Percentiles rank a stretch among this genome's conserved stretches.
Evolutionary conservation across 2,797 vertebrate genomes (phyloP).

Genomic region (Cirrhinus mrigala): DNA sequence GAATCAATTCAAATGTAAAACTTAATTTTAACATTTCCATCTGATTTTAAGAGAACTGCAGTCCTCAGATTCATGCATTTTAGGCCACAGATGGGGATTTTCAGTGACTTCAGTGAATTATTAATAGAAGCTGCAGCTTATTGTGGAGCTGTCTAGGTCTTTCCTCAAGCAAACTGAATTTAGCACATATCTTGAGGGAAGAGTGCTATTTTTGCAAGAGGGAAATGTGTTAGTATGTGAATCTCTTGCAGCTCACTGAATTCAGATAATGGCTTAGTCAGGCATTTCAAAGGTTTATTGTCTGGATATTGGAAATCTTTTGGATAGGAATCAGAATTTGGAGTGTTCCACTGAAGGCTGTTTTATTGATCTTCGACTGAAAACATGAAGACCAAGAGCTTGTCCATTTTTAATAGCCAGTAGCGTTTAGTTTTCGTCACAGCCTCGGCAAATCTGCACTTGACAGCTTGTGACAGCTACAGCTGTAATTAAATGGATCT

Average conservation of each 20-base stretch:
- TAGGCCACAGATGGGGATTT: constrained; percentile 18
- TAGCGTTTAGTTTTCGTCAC: neutral
- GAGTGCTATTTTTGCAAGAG: constrained; percentile 5
- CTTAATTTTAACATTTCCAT: neutral
- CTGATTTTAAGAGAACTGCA: neutral
- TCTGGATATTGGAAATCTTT: constrained; percentile 12
- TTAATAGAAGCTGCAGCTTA: constrained; percentile 15
- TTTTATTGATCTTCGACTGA: constrained; percentile 11
- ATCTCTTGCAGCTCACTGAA: neutral
- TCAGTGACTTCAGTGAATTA: constrained; percentile 19
- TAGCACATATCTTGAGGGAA: constrained; percentile 7
- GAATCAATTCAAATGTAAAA: neutral
- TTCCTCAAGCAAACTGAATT: constrained; percentile 12
- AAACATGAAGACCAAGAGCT: neutral
- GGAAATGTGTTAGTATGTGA: neutral
- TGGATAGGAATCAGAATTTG: neutral
- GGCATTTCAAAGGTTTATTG: neutral
- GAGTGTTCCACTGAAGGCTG: neutral
- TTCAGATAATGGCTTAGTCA: neutral
- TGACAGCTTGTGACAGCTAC: neutral
- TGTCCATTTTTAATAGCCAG: neutral
- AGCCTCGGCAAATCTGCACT: neutral
- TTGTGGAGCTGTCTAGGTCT: neutral
- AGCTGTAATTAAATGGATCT: neutral
- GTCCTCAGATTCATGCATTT: neutral